Base-by-base conservation (phyloP, 2,113 vertebrate species). In the Canis aureus region DNA sequence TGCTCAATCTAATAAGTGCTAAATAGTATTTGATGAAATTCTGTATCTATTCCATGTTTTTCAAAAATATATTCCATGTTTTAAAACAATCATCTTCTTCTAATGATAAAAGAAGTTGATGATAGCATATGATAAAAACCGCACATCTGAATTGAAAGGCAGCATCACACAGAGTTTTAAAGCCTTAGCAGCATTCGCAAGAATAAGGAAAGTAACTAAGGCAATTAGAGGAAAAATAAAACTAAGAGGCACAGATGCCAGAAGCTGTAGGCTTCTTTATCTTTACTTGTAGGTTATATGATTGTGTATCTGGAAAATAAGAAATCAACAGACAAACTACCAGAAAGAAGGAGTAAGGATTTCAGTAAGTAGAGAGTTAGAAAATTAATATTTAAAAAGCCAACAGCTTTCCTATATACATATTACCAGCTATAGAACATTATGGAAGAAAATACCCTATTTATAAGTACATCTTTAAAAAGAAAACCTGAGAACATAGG, bases 1-100 rank as follows among this genome's bases (percentile, higher is more conserved):
- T 69, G 51, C 8, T 69, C 27, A 49, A 66, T 82, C 29, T 22
- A 69, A 19, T 71, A 57, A 76, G 15, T 35, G 25, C 35, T 66
- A 60, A 66, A 84, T 11, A 69, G 17, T 57, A 81, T 49, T 69
- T 71, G 73, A 49, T 79, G 25, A 93, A 85, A 71, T 82, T 94
- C 71, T 15, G 2, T 91, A 22, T 80, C 23, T 62, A 60, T 22
- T 53, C 60, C 15, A 19, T 38, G 32, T 27, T 91, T 91, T 92
- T 17, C 3, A 49, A 86, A 81, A 53, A n/a, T 59, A 55, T 11
- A 79, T 32, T 35, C 43, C 15, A 38, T 55, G 16, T 38, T 66
- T 80, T 25, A 66, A 66, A 91, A 79, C 29, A 62, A 51, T 25
- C 51, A 60, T 59, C 11, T 71, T 92, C 84, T 25, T 20, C 15